phyloP scores from a whole-genome alignment of 2,113 vertebrate species.

The Antechinus stuartii region DNA sequence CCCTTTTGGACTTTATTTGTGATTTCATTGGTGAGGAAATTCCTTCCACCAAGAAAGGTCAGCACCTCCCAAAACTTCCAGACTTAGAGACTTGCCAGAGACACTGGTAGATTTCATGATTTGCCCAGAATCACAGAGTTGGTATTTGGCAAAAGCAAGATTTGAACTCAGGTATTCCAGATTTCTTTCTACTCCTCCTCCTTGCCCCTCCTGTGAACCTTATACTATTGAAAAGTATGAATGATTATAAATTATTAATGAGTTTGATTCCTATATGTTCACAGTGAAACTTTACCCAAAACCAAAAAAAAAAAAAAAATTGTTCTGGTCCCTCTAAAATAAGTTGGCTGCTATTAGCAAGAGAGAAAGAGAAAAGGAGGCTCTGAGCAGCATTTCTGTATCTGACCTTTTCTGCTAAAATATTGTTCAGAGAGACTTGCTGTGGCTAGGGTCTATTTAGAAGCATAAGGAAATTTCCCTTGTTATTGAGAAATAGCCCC shows the following conservation, averaged over 20 bases:
- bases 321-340: conserved; percentile 46
- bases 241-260: not conserved
- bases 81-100: not conserved
- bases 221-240: not conserved
- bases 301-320: conserved; percentile 47
- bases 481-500: conserved; percentile 48
- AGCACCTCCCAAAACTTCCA: not conserved
- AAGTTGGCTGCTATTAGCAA: conserved; percentile 43
- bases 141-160: not conserved
- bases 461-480: conserved; percentile 41
- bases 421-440: conserved; percentile 31
- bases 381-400: conserved; percentile 61
- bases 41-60: not conserved
- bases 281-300: conserved; percentile 10
- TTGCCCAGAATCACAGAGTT: not conserved
- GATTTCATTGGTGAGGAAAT: not conserved
- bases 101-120: not conserved
- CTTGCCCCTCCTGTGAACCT: not conserved
- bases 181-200: not conserved
- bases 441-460: conserved; percentile 34
- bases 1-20: not conserved
- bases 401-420: conserved; percentile 55
- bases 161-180: not conserved
- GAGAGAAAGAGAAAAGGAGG: conserved; percentile 54
- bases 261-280: conserved; percentile 29